These are phyloP conservation scores for Ageneiosus marmoratus DNA, from an alignment of 2,113 vertebrate genomes.

Conservation along the genomic window DNA sequence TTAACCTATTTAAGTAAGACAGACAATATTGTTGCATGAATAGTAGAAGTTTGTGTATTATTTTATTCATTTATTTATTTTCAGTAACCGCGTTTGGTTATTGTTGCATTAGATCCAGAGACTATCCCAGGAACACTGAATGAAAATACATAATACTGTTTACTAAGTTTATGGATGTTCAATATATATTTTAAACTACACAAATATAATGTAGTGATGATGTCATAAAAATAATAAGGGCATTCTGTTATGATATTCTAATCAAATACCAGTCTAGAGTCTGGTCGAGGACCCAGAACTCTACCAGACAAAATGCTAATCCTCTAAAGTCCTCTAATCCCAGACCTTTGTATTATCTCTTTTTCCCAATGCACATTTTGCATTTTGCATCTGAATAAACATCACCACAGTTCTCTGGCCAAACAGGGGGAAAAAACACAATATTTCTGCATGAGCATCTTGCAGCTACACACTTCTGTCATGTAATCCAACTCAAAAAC, in stretches of 20 bases:
- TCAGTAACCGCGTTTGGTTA: not conserved
- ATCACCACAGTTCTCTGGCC: not conserved
- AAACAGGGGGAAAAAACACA: not conserved
- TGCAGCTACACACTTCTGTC: not conserved
- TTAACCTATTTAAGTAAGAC: not conserved
- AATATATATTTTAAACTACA: not conserved
- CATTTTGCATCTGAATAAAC: not conserved
- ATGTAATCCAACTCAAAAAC: constrained; percentile 13
- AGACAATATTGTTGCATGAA: not conserved
- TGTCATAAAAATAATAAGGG: not conserved
- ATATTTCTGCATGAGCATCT: not conserved
- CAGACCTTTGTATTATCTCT: not conserved
- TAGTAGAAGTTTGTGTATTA: not conserved
- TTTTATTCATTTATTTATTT: not conserved
- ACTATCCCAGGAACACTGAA: not conserved
- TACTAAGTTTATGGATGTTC: not conserved
- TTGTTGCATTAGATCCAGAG: not conserved
- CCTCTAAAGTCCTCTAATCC: not conserved
- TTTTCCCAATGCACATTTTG: not conserved
- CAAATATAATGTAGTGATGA: not conserved
- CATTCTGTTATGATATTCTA: not conserved
- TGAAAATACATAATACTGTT: no score
- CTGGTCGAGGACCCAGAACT: not conserved
- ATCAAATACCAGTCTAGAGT: not conserved
- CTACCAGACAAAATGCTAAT: not conserved